These are phyloP conservation scores for Notodonta ziczac DNA, from an alignment of 2,888 invertebrate species.

Conservation along the genomic window DNA sequence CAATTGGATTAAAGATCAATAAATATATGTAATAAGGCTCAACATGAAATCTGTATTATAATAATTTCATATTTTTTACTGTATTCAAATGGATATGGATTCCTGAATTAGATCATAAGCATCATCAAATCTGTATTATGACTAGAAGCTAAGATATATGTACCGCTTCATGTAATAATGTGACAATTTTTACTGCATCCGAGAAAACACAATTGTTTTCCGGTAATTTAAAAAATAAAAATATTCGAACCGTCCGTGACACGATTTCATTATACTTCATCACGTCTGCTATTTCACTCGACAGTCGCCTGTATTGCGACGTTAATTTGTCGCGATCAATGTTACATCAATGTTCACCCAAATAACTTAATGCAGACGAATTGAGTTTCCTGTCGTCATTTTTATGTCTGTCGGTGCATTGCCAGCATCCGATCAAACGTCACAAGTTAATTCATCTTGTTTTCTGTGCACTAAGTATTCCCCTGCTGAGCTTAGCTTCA, in stretches of 20 bases:
- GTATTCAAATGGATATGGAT: no score
- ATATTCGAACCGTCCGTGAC: constrained; percentile 6
- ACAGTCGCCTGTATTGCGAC: constrained; percentile 8
- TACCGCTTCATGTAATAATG: no score
- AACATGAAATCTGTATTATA: no score
- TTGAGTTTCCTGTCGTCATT: constrained; percentile 18
- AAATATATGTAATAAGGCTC: background rate
- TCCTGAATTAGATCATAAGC: no score
- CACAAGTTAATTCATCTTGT: background rate
- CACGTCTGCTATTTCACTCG: background rate
- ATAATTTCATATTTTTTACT: no score
- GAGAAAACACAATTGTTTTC: background rate
- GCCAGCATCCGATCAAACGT: constrained; percentile 9
- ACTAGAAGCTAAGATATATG: no score
- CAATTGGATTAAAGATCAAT: background rate
- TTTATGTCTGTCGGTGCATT: constrained; percentile 14
- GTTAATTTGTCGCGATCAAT: constrained; percentile 26
- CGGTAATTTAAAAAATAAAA: background rate
- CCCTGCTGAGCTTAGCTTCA: no score
- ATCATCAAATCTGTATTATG: no score
- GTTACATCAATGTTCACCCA: constrained; percentile 17
- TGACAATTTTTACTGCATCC: background rate
- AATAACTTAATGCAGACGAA: constrained; percentile 29
- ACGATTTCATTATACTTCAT: constrained; percentile 11
- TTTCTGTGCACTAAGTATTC: no score